Percentiles rank a stretch among this genome's conserved stretches.
phyloP scores from a whole-genome alignment of 2,888 invertebrate genomes.

The Eumacrocentrus americanus region DNA sequence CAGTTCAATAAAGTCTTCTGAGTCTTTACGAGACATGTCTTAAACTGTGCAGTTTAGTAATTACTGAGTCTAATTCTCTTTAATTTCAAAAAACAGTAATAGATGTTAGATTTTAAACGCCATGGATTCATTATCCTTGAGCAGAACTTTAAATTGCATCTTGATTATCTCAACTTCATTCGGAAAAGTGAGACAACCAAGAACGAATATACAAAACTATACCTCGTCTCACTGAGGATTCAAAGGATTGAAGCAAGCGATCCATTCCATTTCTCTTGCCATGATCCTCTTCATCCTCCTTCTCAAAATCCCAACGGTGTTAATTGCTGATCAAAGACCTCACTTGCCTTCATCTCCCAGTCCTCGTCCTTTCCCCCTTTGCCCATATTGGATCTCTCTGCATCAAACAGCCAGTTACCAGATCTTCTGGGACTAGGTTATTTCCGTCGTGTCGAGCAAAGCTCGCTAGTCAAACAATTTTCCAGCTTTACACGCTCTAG shows the following conservation, averaged over 20 bases:
- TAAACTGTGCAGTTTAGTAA: no score
- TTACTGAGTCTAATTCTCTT: no score
- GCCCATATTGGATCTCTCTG: not conserved
- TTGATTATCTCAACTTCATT: no score
- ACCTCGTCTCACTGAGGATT: no score
- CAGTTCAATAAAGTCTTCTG: not conserved
- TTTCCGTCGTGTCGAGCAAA: slow-evolving; percentile 38
- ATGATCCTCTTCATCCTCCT: slow-evolving; percentile 9
- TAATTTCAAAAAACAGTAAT: no score
- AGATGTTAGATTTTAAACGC: not conserved
- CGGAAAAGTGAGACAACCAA: no score
- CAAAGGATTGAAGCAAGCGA: no score
- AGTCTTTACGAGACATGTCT: no score
- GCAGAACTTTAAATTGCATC: no score
- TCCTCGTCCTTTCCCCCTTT: slow-evolving; percentile 6
- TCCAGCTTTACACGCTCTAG: slow-evolving; percentile 29
- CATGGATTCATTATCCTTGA: not conserved
- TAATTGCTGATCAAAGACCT: slow-evolving; percentile 53
- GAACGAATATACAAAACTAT: no score
- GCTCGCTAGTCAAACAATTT: slow-evolving; percentile 43
- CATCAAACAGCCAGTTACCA: slow-evolving; percentile 7
- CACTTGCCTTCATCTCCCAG: slow-evolving; percentile 25
- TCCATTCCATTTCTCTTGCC: slow-evolving; percentile 31
- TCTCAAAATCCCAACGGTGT: slow-evolving; percentile 35
- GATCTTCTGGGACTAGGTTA: slow-evolving; percentile 17